Conservation (phyloP, 2,888 invertebrate genomes). For the Alloplasta piceator region DNA sequence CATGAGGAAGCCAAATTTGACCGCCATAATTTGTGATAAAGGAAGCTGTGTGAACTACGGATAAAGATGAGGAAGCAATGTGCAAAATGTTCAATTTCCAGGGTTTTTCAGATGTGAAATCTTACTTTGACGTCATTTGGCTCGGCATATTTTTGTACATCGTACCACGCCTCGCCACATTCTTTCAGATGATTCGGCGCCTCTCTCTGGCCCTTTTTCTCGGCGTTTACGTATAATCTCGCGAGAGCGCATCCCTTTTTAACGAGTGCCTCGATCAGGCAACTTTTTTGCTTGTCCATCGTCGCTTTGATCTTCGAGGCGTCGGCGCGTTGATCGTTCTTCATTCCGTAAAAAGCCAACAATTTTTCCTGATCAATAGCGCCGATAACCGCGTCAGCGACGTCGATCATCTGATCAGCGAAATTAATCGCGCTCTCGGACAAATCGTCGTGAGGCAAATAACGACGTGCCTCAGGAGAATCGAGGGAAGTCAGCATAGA, state of each 20-base stretch:
- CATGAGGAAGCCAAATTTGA: no score
- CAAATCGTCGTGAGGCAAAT: slow-evolving; percentile 82
- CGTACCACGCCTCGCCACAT: slow-evolving; percentile 87
- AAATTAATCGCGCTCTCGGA: slow-evolving; percentile 78
- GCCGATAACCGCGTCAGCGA: slow-evolving; percentile 88
- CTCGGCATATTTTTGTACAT: slow-evolving; percentile 92
- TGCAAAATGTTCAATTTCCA: no score
- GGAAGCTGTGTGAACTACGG: no score
- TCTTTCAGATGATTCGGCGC: slow-evolving; percentile 83
- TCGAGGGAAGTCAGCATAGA: slow-evolving; percentile 92
- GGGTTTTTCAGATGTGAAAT: no score
- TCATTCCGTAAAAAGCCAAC: slow-evolving; percentile 92
- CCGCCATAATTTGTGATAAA: no score
- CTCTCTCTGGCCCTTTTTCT: slow-evolving; percentile 78
- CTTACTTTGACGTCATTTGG: slow-evolving; percentile 90
- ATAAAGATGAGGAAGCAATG: no score
- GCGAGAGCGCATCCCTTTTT: slow-evolving; percentile 90
- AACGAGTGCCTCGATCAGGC: slow-evolving; percentile 91
- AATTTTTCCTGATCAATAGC: slow-evolving; percentile 91
- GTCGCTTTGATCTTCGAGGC: slow-evolving; percentile 92
- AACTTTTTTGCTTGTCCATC: slow-evolving; percentile 93
- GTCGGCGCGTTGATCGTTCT: slow-evolving; percentile 92
- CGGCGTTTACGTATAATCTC: slow-evolving; percentile 84
- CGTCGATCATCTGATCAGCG: slow-evolving; percentile 85
- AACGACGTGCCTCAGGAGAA: slow-evolving; percentile 84